Evolutionary conservation across 2,797 vertebrate species (phyloP), one percentile per base, ranked within the genome.

Genomic region (Rhinatrema bivittatum): DNA sequence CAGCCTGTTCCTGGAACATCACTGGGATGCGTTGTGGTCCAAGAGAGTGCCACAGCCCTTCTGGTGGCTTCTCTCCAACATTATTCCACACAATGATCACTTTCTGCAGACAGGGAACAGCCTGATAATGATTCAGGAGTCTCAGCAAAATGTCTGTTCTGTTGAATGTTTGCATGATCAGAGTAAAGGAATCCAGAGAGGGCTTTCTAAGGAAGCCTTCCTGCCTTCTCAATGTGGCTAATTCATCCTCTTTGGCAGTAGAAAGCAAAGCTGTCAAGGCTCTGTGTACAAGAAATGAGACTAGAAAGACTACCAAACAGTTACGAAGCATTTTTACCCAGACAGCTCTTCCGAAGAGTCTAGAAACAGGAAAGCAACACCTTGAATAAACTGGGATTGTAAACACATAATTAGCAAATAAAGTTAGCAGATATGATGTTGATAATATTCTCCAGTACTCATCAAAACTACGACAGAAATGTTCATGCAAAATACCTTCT

Each of bases 81-180:
- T 94, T 97, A 70, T 98, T 98, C 94, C 94, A 98, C 2, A 98
- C 88, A 7, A 97, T 87, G 16, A 98, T 75, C 20, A 95, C 78
- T 56, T 68, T 63, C 61, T 86, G 85, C n/a, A 98, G 83, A 30
- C 79, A 81, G 17, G 92, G 88, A 22, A 91, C 69, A 1, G 87
- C 94, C 73, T 97, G 93, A 52, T 94, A 98, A 53, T 96, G 93
- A 59, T 98, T 98, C 23, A 98, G 72, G 37, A 98, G 84, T 66
- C 85, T 91, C 17, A 98, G 60, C 32, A 98, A 74, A 36, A 98
- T 44, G 52, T 98, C 91, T 2, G 92, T 95, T 58, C 93, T 88
- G n/a, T 98, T 97, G 38, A 87, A 93, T 0, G 92, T 93, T 50
- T 98, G 94, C 70, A 98, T 96, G 57, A 98, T 62, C 32, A 95